Conservation (phyloP, 1,140 invertebrate species). For the Drosophila erecta region DNA sequence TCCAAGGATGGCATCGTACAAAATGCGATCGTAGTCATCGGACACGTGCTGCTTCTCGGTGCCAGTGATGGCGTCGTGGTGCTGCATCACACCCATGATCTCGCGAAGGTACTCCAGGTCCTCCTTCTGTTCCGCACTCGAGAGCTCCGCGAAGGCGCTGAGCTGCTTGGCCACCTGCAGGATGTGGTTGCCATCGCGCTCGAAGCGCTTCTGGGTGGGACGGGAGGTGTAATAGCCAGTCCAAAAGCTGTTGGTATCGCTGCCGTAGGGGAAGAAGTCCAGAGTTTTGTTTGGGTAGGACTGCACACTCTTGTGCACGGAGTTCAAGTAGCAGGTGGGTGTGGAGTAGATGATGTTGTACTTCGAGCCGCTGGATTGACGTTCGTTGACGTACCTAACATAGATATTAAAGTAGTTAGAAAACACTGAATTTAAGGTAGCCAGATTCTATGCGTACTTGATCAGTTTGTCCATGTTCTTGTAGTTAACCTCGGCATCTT, state of each 20-base stretch:
- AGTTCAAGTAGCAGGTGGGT: conserved; percentile 96
- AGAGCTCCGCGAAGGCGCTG: conserved; percentile 77
- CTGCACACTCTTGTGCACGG: conserved; percentile 89
- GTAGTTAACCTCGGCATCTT: conserved; percentile 93
- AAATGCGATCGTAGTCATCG: conserved; percentile 90
- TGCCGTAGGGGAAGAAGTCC: conserved; percentile 97
- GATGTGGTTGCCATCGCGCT: conserved; percentile 91
- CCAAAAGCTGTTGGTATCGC: conserved; percentile 94
- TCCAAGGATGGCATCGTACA: conserved; percentile 58
- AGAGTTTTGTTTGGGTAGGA: conserved; percentile 90
- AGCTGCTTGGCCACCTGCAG: conserved; percentile 90
- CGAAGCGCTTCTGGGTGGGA: conserved; percentile 92
- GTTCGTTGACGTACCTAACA: conserved; percentile 26
- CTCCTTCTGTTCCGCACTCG: conserved; percentile 40
- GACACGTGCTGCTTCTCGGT: conserved; percentile 96
- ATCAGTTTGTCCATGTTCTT: conserved; percentile 96
- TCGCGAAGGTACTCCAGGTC: conserved; percentile 81
- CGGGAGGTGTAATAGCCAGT: conserved; percentile 98
- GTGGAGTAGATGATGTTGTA: conserved; percentile 87
- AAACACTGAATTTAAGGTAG: fast-evolving
- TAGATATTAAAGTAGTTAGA: too few relatives aligned
- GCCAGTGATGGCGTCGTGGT: conserved; percentile 95
- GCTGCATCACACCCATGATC: conserved; percentile 95
- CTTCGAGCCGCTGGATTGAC: conserved; percentile 87
- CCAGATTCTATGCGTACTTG: conserved; percentile 86